Evolutionary conservation across 2,888 invertebrate species (phyloP).

Genomic region (Parapristionchus giblindavisi): DNA sequence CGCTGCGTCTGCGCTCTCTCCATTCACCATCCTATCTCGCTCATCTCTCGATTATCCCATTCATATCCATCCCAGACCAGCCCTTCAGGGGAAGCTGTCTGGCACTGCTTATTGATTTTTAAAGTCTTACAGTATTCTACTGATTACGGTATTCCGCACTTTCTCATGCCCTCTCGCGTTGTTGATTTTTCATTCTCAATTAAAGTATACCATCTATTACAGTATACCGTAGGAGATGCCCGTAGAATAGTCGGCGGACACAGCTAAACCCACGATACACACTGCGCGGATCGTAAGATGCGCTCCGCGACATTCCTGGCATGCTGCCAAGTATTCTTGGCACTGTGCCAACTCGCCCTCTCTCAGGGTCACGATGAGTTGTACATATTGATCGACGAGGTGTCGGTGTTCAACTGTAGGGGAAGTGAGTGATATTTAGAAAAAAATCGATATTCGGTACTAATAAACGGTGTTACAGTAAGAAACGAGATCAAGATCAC

Average conservation of each 20-base stretch:
- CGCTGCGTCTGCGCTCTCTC: background rate
- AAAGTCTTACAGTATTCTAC: too few species aligned
- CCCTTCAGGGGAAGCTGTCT: too few species aligned
- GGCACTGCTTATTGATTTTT: too few species aligned
- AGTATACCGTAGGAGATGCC: background rate
- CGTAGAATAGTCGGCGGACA: background rate
- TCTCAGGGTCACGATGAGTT: slow-evolving; percentile 53
- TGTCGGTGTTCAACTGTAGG: slow-evolving; percentile 64
- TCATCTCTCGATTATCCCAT: background rate
- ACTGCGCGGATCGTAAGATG: too few species aligned
- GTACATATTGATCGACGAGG: slow-evolving; percentile 66
- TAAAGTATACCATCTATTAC: background rate
- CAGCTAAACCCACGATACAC: too few species aligned
- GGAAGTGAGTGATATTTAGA: slow-evolving; percentile 53
- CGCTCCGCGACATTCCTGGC: background rate
- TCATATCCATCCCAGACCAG: background rate
- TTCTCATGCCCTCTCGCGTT: background rate
- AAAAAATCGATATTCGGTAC: background rate
- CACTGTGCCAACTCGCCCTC: slow-evolving; percentile 2
- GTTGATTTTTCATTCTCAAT: background rate
- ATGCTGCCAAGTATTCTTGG: slow-evolving; percentile 1
- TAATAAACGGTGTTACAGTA: slow-evolving; percentile 49
- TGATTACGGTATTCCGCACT: too few species aligned
- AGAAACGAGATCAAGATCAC: slow-evolving; percentile 67
- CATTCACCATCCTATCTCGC: background rate